Evolutionary conservation across 1,140 invertebrate genomes (phyloP), one percentile per base, ranked within the genome.

Genomic region (Aphaenogaster floridana): DNA sequence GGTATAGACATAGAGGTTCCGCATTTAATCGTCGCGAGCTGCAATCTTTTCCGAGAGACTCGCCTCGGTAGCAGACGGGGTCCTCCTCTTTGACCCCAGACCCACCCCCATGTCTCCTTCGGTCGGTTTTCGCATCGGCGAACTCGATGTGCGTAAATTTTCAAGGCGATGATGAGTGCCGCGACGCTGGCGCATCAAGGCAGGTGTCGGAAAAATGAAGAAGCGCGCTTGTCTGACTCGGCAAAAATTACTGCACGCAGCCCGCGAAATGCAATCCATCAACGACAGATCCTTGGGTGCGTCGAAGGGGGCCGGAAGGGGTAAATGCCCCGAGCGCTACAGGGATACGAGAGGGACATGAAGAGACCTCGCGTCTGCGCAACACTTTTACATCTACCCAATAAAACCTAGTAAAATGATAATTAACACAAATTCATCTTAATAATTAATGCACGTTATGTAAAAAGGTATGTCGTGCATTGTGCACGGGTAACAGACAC

Each of bases 11-110:
- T 17, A 42, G 45, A n/a, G 21, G 6, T 84, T 48, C 61, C 68
- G 42, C 45, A 59, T 76, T 90, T 89, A 87, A 90, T 87, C 59
- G 72, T 69, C 21, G 77, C 69, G 66, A 89, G 61, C 57, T 54
- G 39, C 39, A 83, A 86, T 87, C 88, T 80, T 42, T 84, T 74
- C 68, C 71, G 61, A 59, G 76, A 61, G 15, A 78, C 7, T 61
- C 21, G 11, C 36, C 45, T 79, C 17, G 17, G 17, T 8, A 36
- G 9, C 42, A 28, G 9, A 61, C 42, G 34, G 21, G 13, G 6
- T 15, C 45, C 28, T 45, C 5, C 15, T 28, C 15, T 28, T 39
- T 39, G 45, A 64, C 61, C 11, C 21, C 11, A 0, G 21, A 50
- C 11, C 17, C 34, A 4, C 2, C 36, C 4, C 17, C 28, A 28